Percentiles rank a stretch among this genome's conserved stretches.
Evolutionary conservation across 2,113 vertebrate species (phyloP).

Genomic region (Chauna torquata): DNA sequence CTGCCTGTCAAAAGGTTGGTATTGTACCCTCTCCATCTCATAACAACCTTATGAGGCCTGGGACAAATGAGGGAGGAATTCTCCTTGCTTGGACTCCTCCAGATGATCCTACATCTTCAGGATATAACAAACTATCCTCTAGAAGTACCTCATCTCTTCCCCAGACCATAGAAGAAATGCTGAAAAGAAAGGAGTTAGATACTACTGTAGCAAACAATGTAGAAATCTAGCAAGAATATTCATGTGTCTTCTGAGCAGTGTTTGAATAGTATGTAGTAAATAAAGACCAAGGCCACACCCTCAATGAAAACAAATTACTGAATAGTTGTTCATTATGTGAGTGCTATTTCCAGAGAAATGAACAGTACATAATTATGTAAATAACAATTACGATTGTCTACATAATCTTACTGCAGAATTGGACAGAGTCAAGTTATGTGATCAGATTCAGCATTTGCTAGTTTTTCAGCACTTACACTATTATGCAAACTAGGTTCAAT

Average conservation of each 20-base stretch:
- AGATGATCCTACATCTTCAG: neutral
- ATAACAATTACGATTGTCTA: conserved; percentile 3
- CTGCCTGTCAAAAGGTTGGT: neutral
- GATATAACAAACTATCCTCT: neutral
- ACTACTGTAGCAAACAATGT: neutral
- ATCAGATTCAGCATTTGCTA: neutral
- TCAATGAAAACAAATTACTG: neutral
- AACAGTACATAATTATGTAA: conserved; percentile 10
- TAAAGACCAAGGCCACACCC: neutral
- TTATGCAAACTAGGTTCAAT: neutral
- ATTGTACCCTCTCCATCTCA: neutral
- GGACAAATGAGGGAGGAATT: neutral
- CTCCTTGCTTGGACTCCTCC: neutral
- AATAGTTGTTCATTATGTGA: neutral
- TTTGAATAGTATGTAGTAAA: neutral
- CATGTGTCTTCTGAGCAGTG: neutral
- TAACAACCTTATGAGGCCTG: neutral
- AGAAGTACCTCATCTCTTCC: neutral
- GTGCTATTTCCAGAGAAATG: conserved; percentile 15
- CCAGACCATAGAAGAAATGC: neutral
- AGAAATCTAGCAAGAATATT: neutral
- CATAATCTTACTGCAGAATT: neutral
- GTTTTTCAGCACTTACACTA: neutral
- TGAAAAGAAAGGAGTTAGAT: neutral
- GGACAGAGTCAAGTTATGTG: neutral